These are phyloP conservation scores for Stigmatopora argus DNA, from an alignment of 2,113 vertebrate species.

Conservation along the genomic window DNA sequence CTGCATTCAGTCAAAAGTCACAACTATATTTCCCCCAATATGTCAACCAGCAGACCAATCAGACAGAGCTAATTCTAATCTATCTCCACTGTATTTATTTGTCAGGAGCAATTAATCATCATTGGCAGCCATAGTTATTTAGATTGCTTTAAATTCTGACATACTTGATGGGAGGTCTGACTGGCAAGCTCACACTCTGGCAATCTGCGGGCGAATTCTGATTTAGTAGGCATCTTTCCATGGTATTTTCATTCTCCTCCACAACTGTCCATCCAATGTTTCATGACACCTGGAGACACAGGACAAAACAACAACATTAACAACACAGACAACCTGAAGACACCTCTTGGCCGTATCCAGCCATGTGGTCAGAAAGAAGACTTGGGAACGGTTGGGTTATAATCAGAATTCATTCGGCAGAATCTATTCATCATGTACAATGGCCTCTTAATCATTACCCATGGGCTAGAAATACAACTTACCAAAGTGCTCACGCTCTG, in stretches of 20 bases:
- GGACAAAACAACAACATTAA: background rate
- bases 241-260: too few relatives aligned
- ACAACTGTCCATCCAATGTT: too few relatives aligned
- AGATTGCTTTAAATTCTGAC: background rate
- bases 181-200: background rate
- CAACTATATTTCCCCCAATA: background rate
- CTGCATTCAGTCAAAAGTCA: background rate
- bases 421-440: conserved; percentile 69
- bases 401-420: conserved; percentile 78
- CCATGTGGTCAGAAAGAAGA: too few relatives aligned
- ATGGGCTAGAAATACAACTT: background rate
- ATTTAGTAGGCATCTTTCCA: background rate
- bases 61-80: conserved; percentile 78
- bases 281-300: background rate
- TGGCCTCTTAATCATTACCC: background rate
- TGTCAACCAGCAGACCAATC: conserved; percentile 44
- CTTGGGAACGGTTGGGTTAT: too few relatives aligned
- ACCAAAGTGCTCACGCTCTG: conserved; percentile 17
- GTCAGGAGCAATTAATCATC: conserved; percentile 65
- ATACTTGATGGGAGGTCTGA: accelerated
- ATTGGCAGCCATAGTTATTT: conserved; percentile 41
- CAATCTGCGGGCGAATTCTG: background rate
- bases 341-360: too few relatives aligned
- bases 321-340: too few relatives aligned
- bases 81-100: conserved; percentile 42